phyloP scores from a whole-genome alignment of 2,797 vertebrate species.

The Sebastes umbrosus region DNA sequence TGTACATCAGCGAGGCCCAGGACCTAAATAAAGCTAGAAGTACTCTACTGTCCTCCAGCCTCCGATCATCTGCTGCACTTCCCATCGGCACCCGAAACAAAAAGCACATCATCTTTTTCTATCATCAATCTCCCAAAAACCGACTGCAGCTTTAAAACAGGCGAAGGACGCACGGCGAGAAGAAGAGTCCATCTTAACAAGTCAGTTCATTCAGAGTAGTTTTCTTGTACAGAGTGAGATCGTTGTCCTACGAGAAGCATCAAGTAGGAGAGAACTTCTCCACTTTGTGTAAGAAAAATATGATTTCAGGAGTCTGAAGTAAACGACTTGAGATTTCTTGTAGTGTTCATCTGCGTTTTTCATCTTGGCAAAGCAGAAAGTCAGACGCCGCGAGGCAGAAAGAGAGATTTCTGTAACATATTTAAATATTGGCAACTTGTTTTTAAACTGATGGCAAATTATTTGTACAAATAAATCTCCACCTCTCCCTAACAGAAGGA shows the following conservation, averaged over 20 bases:
- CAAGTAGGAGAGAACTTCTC: not conserved
- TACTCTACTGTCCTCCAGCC: slow-evolving; percentile 27
- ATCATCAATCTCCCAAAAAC: not conserved
- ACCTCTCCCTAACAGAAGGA: slow-evolving; percentile 14
- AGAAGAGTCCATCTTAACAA: not conserved
- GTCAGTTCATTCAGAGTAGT: not conserved
- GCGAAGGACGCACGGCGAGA: not conserved
- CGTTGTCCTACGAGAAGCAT: not conserved
- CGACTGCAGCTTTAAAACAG: slow-evolving; percentile 25
- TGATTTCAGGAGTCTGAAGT: not conserved
- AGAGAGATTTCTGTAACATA: slow-evolving; percentile 52
- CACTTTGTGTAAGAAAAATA: not conserved
- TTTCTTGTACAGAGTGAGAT: not conserved
- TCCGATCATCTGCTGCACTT: slow-evolving; percentile 32
- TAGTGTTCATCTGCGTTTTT: not conserved
- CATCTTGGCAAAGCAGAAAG: slow-evolving; percentile 34
- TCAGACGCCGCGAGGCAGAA: not conserved
- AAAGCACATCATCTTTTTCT: not conserved
- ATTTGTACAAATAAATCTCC: slow-evolving; percentile 30
- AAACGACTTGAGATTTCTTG: slow-evolving; percentile 10
- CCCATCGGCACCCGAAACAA: slow-evolving; percentile 48
- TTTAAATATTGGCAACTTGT: slow-evolving; percentile 64
- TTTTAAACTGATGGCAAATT: slow-evolving; percentile 44
- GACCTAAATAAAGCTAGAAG: slow-evolving; percentile 69
- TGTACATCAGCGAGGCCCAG: slow-evolving; percentile 54